Evolutionary conservation across 2,888 invertebrate species (phyloP), one percentile per base, ranked within the genome.

Genomic region (Eupeodes luniger): DNA sequence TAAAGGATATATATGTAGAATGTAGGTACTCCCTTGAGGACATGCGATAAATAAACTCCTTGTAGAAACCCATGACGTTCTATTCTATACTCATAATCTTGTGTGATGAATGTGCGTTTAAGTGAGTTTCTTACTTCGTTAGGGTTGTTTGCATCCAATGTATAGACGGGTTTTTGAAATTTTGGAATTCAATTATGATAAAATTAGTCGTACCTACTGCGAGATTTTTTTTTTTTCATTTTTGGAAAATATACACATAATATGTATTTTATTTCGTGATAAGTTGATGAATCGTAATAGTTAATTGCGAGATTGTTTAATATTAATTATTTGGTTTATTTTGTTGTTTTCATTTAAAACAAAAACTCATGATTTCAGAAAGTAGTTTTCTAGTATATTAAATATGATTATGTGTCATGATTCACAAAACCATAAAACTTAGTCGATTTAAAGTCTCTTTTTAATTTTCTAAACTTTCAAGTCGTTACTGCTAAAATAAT

Each of bases 121-220:
- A 86, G 70, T 70, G 86, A 86, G 66, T 83, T 86, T 64, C 72
- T 70, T 44, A 70, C 70, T 82, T 86, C 86, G 79, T 82, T 82
- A 79, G 75, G 64, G 70, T 64, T 44, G 74, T 62, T 51, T 61
- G 44, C 62, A 47, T 49, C 11, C 49, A 47, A 40, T 53, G 57
- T 40, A 49, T 36, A 47, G 10, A 47, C 10, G 57, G 57, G 51
- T 76, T 83, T 75, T 79, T 49, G 16, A 80, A 87, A 66, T 61
- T 81, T 87, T 55, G 70, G n/a, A 87, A 87, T 80, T 83, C 44
- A 87, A 83, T 87, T 83, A 83, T 66, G 27, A 57, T 66, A n/a
- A 76, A 72, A 83, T 76, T 80, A 83, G 76, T 80, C 66, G 47
- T 53, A 75, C 66, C 36, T 53, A 75, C 49, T 36, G 62, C 19